phyloP scores from a whole-genome alignment of 2,888 invertebrate genomes.

The Pristionchus japonicus region DNA sequence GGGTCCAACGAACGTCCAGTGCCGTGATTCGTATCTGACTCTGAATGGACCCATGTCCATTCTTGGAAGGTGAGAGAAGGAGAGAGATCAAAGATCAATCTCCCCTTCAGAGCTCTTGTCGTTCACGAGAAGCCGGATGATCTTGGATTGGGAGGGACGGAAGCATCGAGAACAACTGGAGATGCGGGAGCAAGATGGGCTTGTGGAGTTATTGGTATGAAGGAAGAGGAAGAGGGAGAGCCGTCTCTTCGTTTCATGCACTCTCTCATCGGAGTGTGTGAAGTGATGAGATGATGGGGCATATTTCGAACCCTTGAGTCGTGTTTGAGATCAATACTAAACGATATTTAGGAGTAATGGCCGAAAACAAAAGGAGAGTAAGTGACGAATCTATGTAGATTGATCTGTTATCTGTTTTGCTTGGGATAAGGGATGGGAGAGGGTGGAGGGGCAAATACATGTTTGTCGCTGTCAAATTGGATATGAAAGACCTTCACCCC shows the following conservation, averaged over 20 bases:
- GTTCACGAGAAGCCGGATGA: slow-evolving; percentile 76
- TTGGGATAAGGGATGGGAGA: neutral
- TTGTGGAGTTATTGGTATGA: slow-evolving; percentile 70
- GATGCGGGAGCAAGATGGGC: slow-evolving; percentile 70
- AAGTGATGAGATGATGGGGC: no score
- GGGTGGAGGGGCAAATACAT: neutral
- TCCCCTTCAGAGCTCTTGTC: slow-evolving; percentile 64
- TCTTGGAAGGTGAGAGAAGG: slow-evolving; percentile 23
- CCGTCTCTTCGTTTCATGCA: no score
- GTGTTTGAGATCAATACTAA: neutral
- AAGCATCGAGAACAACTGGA: slow-evolving; percentile 67
- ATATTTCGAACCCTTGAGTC: no score
- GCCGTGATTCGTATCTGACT: slow-evolving; percentile 63
- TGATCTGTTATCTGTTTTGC: no score
- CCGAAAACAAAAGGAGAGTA: neutral
- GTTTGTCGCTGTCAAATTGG: neutral
- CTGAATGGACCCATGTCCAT: slow-evolving; percentile 59
- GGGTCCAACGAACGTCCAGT: slow-evolving; percentile 56
- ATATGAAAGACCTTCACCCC: neutral
- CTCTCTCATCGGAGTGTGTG: no score
- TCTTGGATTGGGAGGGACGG: slow-evolving; percentile 71
- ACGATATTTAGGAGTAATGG: neutral
- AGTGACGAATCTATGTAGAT: neutral
- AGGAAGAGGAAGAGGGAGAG: no score
- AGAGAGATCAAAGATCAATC: neutral